Conservation (phyloP, 1,140 invertebrate genomes). For the Caerostris darwini region DNA sequence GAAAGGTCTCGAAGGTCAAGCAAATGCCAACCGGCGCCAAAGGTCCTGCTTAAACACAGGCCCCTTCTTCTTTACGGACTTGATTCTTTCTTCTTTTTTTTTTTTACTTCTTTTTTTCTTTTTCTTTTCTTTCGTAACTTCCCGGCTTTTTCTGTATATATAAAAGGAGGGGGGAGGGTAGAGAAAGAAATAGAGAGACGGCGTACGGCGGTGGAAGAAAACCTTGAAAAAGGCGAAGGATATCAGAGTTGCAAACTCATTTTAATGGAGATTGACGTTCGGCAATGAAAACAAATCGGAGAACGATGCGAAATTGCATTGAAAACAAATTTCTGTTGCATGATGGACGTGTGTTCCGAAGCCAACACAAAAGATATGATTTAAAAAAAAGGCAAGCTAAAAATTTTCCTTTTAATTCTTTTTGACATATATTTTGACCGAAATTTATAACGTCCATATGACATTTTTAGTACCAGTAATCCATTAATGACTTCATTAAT, state of each 20-base stretch:
- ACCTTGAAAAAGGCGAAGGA: not conserved
- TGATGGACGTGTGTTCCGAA: too few species aligned
- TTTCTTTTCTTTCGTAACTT: slow-evolving; percentile 13
- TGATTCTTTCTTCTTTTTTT: slow-evolving; percentile 17
- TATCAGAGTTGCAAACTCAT: not conserved
- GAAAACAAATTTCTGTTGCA: too few species aligned
- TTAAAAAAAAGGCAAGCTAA: too few species aligned
- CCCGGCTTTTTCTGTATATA: not conserved
- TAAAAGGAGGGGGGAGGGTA: not conserved
- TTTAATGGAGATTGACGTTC: not conserved
- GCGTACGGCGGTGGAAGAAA: not conserved
- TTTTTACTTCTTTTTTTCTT: not conserved
- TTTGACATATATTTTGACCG: too few species aligned
- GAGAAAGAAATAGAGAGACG: not conserved
- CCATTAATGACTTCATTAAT: too few species aligned
- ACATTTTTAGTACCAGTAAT: too few species aligned
- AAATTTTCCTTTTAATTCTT: too few species aligned
- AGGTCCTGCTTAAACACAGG: slow-evolving; percentile 65
- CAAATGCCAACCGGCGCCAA: slow-evolving; percentile 70
- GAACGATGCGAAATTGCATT: too few species aligned
- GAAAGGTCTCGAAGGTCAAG: slow-evolving; percentile 75
- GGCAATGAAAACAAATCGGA: not conserved
- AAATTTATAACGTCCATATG: too few species aligned
- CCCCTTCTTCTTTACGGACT: slow-evolving; percentile 49
- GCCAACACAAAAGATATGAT: too few species aligned